These are phyloP conservation scores for Selene dorsalis DNA, from an alignment of 2,797 vertebrate species.

Conservation along the genomic window DNA sequence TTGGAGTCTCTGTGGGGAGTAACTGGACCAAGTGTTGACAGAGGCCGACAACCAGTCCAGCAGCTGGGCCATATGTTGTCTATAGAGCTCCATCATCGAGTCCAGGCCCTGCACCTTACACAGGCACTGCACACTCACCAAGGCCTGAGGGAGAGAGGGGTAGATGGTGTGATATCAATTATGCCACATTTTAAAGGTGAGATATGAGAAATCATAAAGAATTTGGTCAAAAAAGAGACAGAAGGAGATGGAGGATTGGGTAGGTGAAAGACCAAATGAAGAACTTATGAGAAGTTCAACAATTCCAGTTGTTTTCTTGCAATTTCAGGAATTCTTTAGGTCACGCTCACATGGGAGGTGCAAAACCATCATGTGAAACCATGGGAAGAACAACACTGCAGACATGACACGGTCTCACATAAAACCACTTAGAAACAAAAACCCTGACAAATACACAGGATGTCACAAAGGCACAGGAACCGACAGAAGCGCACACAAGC, in stretches of 20 bases:
- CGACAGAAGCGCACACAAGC: constrained; percentile 5
- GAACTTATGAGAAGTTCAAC: constrained; percentile 17
- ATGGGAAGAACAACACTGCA: constrained; percentile 69
- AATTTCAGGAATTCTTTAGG: constrained; percentile 31
- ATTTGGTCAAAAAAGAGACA: background rate
- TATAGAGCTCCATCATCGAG: constrained; percentile 83
- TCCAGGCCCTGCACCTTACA: constrained; percentile 81
- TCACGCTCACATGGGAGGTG: constrained; percentile 19
- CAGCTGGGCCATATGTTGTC: constrained; percentile 86
- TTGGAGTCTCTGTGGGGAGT: constrained; percentile 87
- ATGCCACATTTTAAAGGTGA: background rate
- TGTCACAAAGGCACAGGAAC: constrained; percentile 61
- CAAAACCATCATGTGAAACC: constrained; percentile 45
- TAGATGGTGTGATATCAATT: background rate
- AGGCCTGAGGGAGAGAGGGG: constrained; percentile 78
- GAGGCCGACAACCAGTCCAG: constrained; percentile 87
- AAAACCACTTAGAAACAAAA: constrained; percentile 58
- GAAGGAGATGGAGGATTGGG: background rate
- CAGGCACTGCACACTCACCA: constrained; percentile 81
- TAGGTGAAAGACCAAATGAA: background rate
- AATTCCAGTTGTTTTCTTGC: constrained; percentile 37
- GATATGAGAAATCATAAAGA: constrained; percentile 3
- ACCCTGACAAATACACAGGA: constrained; percentile 61
- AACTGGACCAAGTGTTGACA: constrained; percentile 85
- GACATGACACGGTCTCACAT: constrained; percentile 54